phyloP scores from a whole-genome alignment of 2,113 vertebrate species.

The Brachyhypopomus gauderio region DNA sequence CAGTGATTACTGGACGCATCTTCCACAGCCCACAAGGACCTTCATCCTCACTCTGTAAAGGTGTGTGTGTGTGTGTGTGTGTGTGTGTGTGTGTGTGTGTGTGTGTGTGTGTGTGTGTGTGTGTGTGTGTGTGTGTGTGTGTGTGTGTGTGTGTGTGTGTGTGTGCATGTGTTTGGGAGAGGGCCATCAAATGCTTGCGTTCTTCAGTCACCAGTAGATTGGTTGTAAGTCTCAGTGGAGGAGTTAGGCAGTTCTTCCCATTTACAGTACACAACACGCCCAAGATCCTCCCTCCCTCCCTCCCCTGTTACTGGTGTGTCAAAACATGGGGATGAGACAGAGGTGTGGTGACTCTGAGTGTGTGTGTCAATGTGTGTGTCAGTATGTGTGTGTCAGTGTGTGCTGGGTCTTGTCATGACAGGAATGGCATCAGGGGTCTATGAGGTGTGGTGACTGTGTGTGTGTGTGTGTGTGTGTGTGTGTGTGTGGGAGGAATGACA shows the following conservation, averaged over 20 bases:
- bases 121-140: constrained; percentile 33
- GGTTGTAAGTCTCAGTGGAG: constrained; percentile 51
- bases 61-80: constrained; percentile 44
- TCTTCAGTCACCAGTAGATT: constrained; percentile 58
- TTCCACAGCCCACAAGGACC: constrained; percentile 44
- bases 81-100: constrained; percentile 48
- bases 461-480: not conserved
- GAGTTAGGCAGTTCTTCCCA: constrained; percentile 31
- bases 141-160: constrained; percentile 29
- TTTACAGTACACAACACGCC: constrained; percentile 14
- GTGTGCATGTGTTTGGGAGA: not conserved
- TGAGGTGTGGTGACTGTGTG: constrained; percentile 60
- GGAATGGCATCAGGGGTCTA: constrained; percentile 73
- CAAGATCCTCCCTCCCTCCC: not conserved
- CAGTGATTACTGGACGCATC: constrained; percentile 66
- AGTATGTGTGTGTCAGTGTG: constrained; percentile 74
- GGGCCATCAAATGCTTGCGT: constrained; percentile 37
- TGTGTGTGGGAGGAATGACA: constrained; percentile 72
- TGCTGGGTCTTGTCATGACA: constrained; percentile 83
- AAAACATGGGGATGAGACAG: constrained; percentile 61
- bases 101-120: constrained; percentile 39
- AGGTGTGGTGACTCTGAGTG: constrained; percentile 83
- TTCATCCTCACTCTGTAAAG: constrained; percentile 50
- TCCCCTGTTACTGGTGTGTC: constrained; percentile 9
- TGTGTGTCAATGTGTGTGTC: constrained; percentile 66